phyloP scores from a whole-genome alignment of 2,113 vertebrate species.

The Gobio gobio region DNA sequence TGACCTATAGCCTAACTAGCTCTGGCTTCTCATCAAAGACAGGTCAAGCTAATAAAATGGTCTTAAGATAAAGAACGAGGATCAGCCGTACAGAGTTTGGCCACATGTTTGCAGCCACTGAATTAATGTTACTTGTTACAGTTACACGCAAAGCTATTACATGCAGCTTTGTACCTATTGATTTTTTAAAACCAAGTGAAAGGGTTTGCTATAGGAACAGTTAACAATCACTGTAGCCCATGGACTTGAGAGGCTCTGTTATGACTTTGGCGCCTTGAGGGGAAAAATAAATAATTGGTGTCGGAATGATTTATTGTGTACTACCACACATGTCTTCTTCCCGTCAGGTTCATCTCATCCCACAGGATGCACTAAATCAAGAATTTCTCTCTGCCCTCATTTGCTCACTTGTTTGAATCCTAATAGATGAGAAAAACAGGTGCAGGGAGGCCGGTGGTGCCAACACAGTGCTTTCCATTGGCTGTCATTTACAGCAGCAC shows the following conservation, averaged over 20 bases:
- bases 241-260: conserved; percentile 40
- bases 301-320: conserved; percentile 46
- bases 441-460: neutral
- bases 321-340: conserved; percentile 37
- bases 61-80: conserved; percentile 23
- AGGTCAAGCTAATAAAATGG: neutral
- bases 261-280: conserved; percentile 27
- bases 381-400: conserved; percentile 47
- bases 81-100: conserved; percentile 7
- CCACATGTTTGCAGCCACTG: conserved; percentile 24
- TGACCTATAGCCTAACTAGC: neutral
- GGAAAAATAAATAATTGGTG: conserved; percentile 54
- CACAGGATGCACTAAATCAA: conserved; percentile 36
- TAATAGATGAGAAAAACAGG: conserved; percentile 38
- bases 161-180: conserved; percentile 36
- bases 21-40: neutral
- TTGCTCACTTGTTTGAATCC: conserved; percentile 38
- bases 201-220: conserved; percentile 22
- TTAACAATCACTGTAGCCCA: conserved; percentile 37
- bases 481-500: conserved; percentile 10
- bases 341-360: conserved; percentile 38
- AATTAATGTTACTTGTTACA: conserved; percentile 39
- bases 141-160: conserved; percentile 22
- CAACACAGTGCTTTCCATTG: neutral
- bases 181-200: conserved; percentile 36